Evolutionary conservation across 1,140 invertebrate genomes (phyloP), one percentile per base, ranked within the genome.

Genomic region (Antheraea mylitta): DNA sequence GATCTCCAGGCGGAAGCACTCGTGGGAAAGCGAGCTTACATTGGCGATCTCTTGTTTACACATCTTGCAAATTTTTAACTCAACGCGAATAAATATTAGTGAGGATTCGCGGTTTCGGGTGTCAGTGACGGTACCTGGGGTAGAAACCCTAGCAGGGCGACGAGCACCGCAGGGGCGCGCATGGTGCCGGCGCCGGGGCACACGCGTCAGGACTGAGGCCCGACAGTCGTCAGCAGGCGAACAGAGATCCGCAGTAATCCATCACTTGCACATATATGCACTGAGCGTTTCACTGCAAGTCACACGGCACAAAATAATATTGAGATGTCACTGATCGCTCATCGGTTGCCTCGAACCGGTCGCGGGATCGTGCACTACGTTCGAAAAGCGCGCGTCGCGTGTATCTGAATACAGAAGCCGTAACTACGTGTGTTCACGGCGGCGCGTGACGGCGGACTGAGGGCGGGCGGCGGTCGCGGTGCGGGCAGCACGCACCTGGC

Each of bases 71-170:
- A 75, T 71, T 69, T 68, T 59, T 67, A 68, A 66, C 75, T 71
- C 79, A 77, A 71, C 75, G 30, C 72, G 66, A 74, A 75, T 70
- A 80, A 86, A 85, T 82, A 88, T 81, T 84, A 86, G 83, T 73
- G 61, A 75, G 81, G 80, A 82, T 83, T 85, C 79, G 87, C 81
- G 86, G 83, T 85, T 87, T 86, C 68, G 11, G 73, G 72, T 79
- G 76, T 84, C 79, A 72, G 73, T 81, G 75, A 79, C 80, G 68
- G 73, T 91, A 91, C 89, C 89, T 91, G 89, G 85, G 89, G 89
- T 70, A 90, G 89, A 86, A 91, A 90, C 88, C 89, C 89, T 90
- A 90, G 83, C 82, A 91, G 89, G 89, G 89, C 89, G 81, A 91
- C 70, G 79, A 91, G 83, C 89, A 91, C 86, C 87, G 88, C 84